Base-by-base conservation (phyloP, 2,797 vertebrate species). In the Lithobates sylvaticus region DNA sequence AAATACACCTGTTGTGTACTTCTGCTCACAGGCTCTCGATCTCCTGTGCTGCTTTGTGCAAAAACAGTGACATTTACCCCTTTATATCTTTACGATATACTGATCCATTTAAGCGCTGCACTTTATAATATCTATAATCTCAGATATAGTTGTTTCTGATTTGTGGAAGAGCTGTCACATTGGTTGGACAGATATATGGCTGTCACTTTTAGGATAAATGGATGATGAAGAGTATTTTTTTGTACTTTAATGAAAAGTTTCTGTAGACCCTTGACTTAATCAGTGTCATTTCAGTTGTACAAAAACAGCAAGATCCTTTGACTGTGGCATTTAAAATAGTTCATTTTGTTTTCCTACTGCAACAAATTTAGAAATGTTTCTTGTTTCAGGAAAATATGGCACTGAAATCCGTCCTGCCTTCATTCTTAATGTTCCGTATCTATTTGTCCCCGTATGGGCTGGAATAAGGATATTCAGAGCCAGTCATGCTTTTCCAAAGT, bases 381-480 rank as follows among this genome's bases (percentile, higher is more conserved):
- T 3, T 16, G 29, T 58, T 90, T 1, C 90, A 99, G 97, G 97
- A 89, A 98, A 97, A 91, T 97, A 97, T 86, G 97, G 95, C 80
- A 94, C 95, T 0, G 96, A 98, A 83, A 94, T 98, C 77, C 94
- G 92, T 21, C 96, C 96, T 0, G 88, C 92, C 70, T 96, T 96
- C 92, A 94, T 97, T 91, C 92, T 99, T 81, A 96, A 97, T 90
- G 89, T 97, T 75, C 93, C 96, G 32, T 98, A 95, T 81, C 3
- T 98, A 73, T 77, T 97, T 88, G 83, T 96, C 81, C 96, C 95
- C 5, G 80, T 94, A 44, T 96, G 93, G 95, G 96, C 94, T n/a
- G 96, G 95, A 0, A 2, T 88, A 27, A 91, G 89, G 13, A 90
- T 99, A 42, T 97, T 97, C 88, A 91, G 83, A n/a, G 93, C 94